Evolutionary conservation across 2,797 vertebrate species (phyloP), one percentile per base, ranked within the genome.

Genomic region (Paratrypauchen microcephalus): DNA sequence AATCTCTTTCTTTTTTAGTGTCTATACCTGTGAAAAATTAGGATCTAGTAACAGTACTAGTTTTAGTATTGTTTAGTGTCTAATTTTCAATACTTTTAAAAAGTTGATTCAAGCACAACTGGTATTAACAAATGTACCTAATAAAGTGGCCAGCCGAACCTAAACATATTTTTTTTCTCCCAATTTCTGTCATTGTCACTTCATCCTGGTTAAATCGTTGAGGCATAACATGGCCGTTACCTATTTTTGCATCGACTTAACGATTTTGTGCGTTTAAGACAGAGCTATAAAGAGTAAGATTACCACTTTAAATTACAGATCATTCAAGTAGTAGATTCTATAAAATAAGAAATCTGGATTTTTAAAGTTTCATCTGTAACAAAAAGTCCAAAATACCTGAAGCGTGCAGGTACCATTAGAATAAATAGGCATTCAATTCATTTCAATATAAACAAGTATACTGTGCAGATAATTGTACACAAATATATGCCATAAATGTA

Each of bases 181-280:
- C 76, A 78, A 83, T 83, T 85, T 80, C 48, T 71, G 70, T 73
- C 26, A 75, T 61, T 71, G 69, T 69, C 45, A 39, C 65, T 41
- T 41, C 9, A n/a, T n/a, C 60, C 19, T 32, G 65, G 70, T 68
- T 66, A 15, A 64, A 67, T 69, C 47, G 78, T 54, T 21, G 55
- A 76, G 66, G 60, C 72, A 69, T 73, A 55, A 45, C 28, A 28
- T 72, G 68, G 75, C 68, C 71, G 13, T 79, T 66, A 36, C 16
- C 23, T 77, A 73, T 71, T 80, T 78, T 82, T 84, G 58, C 65
- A 78, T 72, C 59, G 68, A 79, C 70, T 74, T 45, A 79, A 81
- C 82, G 80, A 83, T 82, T 39, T 83, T 87, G 85, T 88, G 82
- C 81, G 76, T 82, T 82, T 82, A 83, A 76, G 74, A 84, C 81